Evolutionary conservation across 2,888 invertebrate genomes (phyloP).

Genomic region (Chrysolina americana): DNA sequence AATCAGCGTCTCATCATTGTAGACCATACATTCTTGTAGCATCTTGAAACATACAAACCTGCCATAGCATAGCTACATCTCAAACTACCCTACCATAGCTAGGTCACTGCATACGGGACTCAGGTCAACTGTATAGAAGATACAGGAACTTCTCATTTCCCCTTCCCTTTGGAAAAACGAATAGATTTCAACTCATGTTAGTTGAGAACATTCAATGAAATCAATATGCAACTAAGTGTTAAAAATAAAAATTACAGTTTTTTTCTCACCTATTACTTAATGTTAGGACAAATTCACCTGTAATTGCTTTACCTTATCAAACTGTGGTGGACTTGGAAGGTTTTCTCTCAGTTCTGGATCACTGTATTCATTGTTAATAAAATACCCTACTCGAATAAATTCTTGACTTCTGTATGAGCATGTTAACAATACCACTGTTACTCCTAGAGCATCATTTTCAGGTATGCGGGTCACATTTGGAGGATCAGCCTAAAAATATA

Average conservation of each 20-base stretch:
- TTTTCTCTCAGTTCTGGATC: slow-evolving; percentile 95
- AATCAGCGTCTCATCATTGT: no score
- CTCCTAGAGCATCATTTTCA: slow-evolving; percentile 96
- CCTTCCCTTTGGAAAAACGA: no score
- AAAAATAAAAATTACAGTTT: no score
- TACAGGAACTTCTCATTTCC: neutral
- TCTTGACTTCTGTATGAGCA: slow-evolving; percentile 93
- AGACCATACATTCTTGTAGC: no score
- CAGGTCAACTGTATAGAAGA: no score
- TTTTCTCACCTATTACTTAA: neutral
- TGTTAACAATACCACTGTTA: slow-evolving; percentile 95
- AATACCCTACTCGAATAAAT: slow-evolving; percentile 98
- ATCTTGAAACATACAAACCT: no score
- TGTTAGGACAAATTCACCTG: neutral
- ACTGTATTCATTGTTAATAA: slow-evolving; percentile 97
- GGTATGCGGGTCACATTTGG: slow-evolving; percentile 96
- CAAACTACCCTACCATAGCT: no score
- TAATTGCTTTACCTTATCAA: slow-evolving; percentile 84
- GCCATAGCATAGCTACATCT: no score
- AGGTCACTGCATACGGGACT: no score
- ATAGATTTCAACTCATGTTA: no score
- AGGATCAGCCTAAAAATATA: slow-evolving; percentile 85
- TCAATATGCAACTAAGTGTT: no score
- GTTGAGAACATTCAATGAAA: no score
- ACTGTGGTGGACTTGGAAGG: slow-evolving; percentile 92